A percentile compares a stretch with the other conserved stretches of the same genome.
Evolutionary conservation across 2,797 vertebrate genomes (phyloP).

Genomic region (Luscinia luscinia): DNA sequence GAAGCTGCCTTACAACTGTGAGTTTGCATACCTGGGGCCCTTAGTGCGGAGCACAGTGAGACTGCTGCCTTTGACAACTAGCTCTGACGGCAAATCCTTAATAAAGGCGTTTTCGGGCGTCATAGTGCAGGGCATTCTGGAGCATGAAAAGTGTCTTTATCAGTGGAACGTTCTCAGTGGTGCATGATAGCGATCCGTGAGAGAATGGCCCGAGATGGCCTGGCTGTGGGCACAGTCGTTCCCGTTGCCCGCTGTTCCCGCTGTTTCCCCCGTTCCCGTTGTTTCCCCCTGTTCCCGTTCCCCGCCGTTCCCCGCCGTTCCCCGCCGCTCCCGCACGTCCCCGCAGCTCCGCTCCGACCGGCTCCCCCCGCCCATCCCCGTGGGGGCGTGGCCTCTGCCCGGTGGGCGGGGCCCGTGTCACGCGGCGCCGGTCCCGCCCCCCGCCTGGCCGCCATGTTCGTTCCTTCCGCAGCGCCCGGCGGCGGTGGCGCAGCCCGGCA

Average conservation of each 20-base stretch:
- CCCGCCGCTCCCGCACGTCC: neutral
- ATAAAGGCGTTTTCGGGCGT: fast-evolving
- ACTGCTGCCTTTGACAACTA: neutral
- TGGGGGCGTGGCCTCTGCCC: neutral
- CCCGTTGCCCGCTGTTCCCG: too few species aligned
- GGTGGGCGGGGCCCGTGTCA: neutral
- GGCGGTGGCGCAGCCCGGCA: neutral
- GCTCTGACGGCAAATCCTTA: neutral
- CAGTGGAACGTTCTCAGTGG: fast-evolving
- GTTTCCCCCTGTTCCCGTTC: too few species aligned
- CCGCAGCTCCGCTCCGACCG: fast-evolving
- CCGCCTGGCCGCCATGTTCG: constrained; percentile 59
- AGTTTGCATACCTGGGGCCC: neutral
- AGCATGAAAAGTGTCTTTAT: fast-evolving
- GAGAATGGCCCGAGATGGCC: fast-evolving
- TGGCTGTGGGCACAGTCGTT: neutral
- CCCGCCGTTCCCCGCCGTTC: too few species aligned
- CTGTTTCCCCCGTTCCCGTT: neutral
- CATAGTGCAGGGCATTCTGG: neutral
- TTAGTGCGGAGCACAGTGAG: neutral
- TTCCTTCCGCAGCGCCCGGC: neutral
- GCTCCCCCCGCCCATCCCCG: neutral
- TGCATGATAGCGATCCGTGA: fast-evolving
- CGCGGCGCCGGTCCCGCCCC: neutral
- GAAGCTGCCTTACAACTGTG: neutral